A percentile compares a stretch with the other conserved stretches of the same genome.
Conservation (phyloP, 2,797 vertebrate genomes). For the Myripristis murdjan region DNA sequence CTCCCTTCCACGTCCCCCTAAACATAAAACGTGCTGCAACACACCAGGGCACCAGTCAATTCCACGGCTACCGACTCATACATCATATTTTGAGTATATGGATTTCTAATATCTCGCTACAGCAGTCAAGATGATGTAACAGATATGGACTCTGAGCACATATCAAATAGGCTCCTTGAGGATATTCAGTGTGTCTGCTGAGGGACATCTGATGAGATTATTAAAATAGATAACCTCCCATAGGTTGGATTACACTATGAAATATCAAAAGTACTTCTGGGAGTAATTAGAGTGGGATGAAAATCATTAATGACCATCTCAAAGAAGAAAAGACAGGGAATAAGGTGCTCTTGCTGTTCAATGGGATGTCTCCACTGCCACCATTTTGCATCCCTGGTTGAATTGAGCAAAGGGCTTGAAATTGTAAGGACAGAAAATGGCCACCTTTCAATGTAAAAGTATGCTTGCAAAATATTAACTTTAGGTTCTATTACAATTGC, state of each 20-base stretch:
- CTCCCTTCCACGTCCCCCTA: slow-evolving; percentile 7
- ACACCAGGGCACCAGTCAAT: slow-evolving; percentile 67
- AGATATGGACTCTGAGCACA: slow-evolving; percentile 74
- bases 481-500: no score
- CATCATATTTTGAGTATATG: slow-evolving; percentile 79
- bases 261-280: slow-evolving; percentile 52
- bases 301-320: slow-evolving; percentile 26
- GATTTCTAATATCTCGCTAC: slow-evolving; percentile 83
- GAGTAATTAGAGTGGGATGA: slow-evolving; percentile 38
- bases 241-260: slow-evolving; percentile 44
- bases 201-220: slow-evolving; percentile 69
- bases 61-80: slow-evolving; percentile 61
- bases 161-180: slow-evolving; percentile 66
- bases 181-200: slow-evolving; percentile 68
- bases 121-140: slow-evolving; percentile 75
- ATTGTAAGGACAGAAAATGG: slow-evolving; percentile 10
- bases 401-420: not conserved
- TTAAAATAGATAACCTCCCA: slow-evolving; percentile 72
- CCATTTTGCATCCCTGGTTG: slow-evolving; percentile 25
- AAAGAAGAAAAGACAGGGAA: slow-evolving; percentile 29
- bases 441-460: not conserved
- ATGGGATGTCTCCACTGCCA: slow-evolving; percentile 11
- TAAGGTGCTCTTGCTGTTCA: slow-evolving; percentile 1
- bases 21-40: slow-evolving; percentile 50
- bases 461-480: not conserved